Percentiles rank a stretch among this genome's conserved stretches.
Conservation (phyloP, 2,113 vertebrate species). For the zebrafish (Danio rerio) region GRCz12tu NC_133180.1:22972501-22973000, state of each 20-base stretch:
- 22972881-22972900: no score
- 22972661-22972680: background rate
- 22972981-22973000: no score
- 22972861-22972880: no score
- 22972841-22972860: no score
- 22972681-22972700: conserved; percentile 35
- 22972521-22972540: background rate
- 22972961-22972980: no score
- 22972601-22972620: background rate
- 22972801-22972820: background rate
- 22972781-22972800: background rate
- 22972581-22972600: background rate
- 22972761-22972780: background rate
- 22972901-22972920: no score
- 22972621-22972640: no score
- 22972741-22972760: conserved; percentile 19
- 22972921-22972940: no score
- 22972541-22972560: background rate
- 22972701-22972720: conserved; percentile 22
- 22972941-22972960: no score
- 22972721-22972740: conserved; percentile 37
- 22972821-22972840: background rate
- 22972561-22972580: background rate
- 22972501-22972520: background rate
- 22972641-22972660: background rate